Evolutionary conservation across 2,888 invertebrate species (phyloP).

Genomic region (Mythimna albipuncta): DNA sequence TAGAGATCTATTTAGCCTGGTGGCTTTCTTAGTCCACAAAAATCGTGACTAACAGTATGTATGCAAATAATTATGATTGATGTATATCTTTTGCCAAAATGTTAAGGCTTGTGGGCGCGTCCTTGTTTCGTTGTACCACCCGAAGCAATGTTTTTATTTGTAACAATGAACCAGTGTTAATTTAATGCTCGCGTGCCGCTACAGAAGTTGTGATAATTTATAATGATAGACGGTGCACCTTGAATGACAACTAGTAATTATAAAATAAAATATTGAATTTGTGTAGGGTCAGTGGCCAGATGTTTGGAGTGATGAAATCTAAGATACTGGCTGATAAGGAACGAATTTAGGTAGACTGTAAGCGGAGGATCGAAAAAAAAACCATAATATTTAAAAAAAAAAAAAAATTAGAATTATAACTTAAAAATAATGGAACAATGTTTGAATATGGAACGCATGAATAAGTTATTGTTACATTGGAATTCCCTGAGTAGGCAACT

Average conservation of each 20-base stretch:
- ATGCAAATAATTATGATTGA: slow-evolving; percentile 84
- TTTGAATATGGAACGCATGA: no score
- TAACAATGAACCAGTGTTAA: slow-evolving; percentile 63
- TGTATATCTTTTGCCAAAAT: slow-evolving; percentile 78
- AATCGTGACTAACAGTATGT: slow-evolving; percentile 77
- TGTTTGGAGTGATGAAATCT: slow-evolving; percentile 38
- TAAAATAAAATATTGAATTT: slow-evolving; percentile 61
- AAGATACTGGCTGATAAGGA: slow-evolving; percentile 21
- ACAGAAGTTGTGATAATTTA: slow-evolving; percentile 66
- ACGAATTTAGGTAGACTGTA: background rate
- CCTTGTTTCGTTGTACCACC: slow-evolving; percentile 69
- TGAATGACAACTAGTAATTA: slow-evolving; percentile 62
- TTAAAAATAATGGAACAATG: no score
- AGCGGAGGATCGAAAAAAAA: no score
- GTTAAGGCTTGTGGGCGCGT: slow-evolving; percentile 72
- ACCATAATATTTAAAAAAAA: no score
- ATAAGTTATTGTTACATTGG: no score
- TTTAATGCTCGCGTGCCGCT: slow-evolving; percentile 65
- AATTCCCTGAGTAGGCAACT: no score
- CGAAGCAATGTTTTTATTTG: slow-evolving; percentile 63
- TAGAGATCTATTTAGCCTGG: slow-evolving; percentile 64
- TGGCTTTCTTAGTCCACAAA: slow-evolving; percentile 54
- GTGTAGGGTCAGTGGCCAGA: slow-evolving; percentile 29
- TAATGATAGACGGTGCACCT: slow-evolving; percentile 62
- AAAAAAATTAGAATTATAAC: no score